A percentile compares a stretch with the other conserved stretches of the same genome.
These are phyloP conservation scores for Epsilonema sp. DNA, from an alignment of 2,888 invertebrate genomes.

Conservation along the genomic window DNA sequence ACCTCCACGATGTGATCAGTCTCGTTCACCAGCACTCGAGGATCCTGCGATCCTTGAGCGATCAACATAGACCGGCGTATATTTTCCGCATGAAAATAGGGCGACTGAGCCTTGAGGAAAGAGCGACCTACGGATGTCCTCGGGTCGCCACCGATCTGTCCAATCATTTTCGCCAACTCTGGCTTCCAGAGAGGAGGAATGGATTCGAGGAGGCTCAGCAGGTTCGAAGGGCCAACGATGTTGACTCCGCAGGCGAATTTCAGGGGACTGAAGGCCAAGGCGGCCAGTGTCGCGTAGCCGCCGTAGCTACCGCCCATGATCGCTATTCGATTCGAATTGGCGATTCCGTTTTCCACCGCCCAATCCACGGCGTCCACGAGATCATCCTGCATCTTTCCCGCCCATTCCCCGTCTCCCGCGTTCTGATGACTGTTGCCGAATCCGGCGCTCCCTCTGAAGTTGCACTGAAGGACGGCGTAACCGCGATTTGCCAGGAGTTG, in stretches of 20 bases:
- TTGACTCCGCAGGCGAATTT: conserved; percentile 3
- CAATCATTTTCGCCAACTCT: not conserved
- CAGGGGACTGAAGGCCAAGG: conserved; percentile 2
- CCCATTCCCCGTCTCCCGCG: conserved; percentile 28
- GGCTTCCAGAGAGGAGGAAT: conserved; percentile 3
- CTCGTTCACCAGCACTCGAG: not conserved
- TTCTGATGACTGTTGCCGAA: conserved; percentile 24
- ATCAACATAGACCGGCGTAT: not conserved
- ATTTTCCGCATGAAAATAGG: not conserved
- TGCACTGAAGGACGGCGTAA: no score
- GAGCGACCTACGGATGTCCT: not conserved
- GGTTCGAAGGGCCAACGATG: conserved; percentile 4
- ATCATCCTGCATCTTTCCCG: conserved; percentile 24
- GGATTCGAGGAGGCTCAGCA: conserved; percentile 1
- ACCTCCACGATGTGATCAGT: no score
- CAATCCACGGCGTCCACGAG: conserved; percentile 25
- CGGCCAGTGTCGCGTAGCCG: conserved; percentile 18
- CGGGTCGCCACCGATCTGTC: not conserved
- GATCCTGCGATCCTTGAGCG: not conserved
- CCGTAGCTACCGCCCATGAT: conserved; percentile 21
- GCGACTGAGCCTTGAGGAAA: not conserved
- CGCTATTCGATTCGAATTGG: conserved; percentile 16
- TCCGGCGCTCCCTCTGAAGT: conserved; percentile 24
- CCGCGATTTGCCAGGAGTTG: no score
- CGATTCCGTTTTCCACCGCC: conserved; percentile 19